Evolutionary conservation across 1,140 invertebrate species (phyloP).

Genomic region (Lepidurus packardi): DNA sequence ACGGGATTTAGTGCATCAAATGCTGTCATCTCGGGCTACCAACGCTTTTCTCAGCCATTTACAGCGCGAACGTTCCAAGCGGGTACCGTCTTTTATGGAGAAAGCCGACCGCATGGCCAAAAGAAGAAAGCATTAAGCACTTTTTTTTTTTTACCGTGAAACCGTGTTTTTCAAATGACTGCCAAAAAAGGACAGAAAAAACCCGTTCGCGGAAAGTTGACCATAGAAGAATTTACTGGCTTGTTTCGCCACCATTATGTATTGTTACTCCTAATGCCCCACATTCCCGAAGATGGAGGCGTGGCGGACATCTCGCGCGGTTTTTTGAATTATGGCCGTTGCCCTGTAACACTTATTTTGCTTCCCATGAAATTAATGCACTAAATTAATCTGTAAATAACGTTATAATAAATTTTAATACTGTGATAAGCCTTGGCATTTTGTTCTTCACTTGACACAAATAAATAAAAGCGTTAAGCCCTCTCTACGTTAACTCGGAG

Average conservation of each 20-base stretch:
- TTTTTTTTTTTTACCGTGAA: not conserved
- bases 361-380: not conserved
- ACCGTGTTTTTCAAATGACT: too few relatives aligned
- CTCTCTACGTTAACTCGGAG: too few relatives aligned
- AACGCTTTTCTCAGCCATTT: constrained; percentile 13
- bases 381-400: constrained; percentile 20
- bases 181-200: too few relatives aligned
- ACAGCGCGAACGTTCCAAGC: constrained; percentile 25
- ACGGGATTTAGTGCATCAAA: constrained; percentile 20
- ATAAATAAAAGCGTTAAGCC: too few relatives aligned
- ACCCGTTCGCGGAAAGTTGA: too few relatives aligned
- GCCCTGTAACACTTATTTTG: not conserved
- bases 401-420: constrained; percentile 21
- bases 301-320: not conserved
- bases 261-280: not conserved
- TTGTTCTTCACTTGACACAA: not conserved
- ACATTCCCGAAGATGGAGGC: not conserved
- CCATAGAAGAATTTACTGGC: too few relatives aligned
- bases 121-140: constrained; percentile 21
- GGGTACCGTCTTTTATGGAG: constrained; percentile 25
- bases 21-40: constrained; percentile 24
- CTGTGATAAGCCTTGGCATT: not conserved
- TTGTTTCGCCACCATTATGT: not conserved
- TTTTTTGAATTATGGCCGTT: not conserved
- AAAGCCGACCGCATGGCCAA: constrained; percentile 27